A percentile compares a stretch with the other conserved stretches of the same genome.
These are phyloP conservation scores for Micrasema minimum DNA, from an alignment of 1,140 invertebrate genomes.

Conservation along the genomic window DNA sequence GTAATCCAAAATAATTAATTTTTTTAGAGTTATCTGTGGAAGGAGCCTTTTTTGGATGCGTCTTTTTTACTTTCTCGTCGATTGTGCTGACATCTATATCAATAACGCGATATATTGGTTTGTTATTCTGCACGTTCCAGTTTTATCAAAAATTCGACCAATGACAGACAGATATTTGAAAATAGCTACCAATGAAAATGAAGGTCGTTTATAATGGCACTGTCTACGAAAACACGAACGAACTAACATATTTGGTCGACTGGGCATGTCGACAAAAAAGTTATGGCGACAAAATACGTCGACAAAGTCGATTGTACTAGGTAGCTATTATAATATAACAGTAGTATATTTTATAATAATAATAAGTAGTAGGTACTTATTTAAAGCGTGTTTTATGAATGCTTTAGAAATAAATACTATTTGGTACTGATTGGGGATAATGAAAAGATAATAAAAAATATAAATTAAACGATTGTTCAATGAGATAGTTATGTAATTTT, in stretches of 20 bases:
- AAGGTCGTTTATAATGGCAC: background rate
- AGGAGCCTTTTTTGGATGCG: constrained; percentile 33
- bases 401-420: too few relatives aligned
- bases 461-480: too few relatives aligned
- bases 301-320: constrained; percentile 16
- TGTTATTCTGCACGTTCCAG: constrained; percentile 2
- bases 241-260: constrained; percentile 32
- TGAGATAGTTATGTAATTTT: too few relatives aligned
- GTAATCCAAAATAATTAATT: constrained; percentile 17
- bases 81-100: constrained; percentile 45
- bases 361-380: too few relatives aligned
- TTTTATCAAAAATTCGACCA: constrained; percentile 3
- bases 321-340: too few relatives aligned
- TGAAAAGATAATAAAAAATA: too few relatives aligned
- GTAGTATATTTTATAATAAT: too few relatives aligned
- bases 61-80: constrained; percentile 36
- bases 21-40: constrained; percentile 31
- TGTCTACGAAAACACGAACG: constrained; percentile 27
- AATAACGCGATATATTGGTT: constrained; percentile 24
- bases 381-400: too few relatives aligned
- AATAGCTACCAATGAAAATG: constrained; percentile 15
- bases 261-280: constrained; percentile 10
- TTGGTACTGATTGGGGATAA: too few relatives aligned
- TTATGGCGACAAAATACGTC: constrained; percentile 25
- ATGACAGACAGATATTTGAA: constrained; percentile 1